Base-by-base conservation (phyloP, 2,797 vertebrate species). In the Leptodactylus fallax region DNA sequence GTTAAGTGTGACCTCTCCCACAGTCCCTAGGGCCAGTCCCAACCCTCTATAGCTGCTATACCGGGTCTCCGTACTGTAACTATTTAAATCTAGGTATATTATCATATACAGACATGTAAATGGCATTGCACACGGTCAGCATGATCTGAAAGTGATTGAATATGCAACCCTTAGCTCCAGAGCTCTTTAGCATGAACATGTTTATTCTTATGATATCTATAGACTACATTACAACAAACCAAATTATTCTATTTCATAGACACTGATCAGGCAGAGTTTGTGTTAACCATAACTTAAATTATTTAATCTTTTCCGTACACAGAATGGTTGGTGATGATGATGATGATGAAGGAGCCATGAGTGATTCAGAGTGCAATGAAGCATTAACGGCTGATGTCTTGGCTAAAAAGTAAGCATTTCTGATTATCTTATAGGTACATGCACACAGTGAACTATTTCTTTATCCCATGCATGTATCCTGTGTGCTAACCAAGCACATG, bases 301-400 rank as follows among this genome's bases (percentile, higher is more conserved):
- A 8, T 23, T 53, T 21, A 17, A 6, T 13, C 4, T 78, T 27
- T 69, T 21, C 83, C 27, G 23, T 27, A 17, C 13, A 91, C 27
- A 99, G 98, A 94, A 97, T 98, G 97, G 90, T 96, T 16, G 97
- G 96, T 81, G 96, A 96, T n/a, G 96, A 97, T 0, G 87, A 88
- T 10, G 96, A 97, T 5, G 98, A 99, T 51, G 98, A 99, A 23
- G 97, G 97, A 69, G 95, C 94, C 10, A 93, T 95, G 89, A 99
- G 98, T 65, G 98, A 99, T 91, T 96, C 97, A 0, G 98, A 99
- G 7, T 88, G 91, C 87, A 96, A 94, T 12, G 92, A 96, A 87
- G 94, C 93, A 49, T 92, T 96, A 72, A 94, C 93, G 63, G 95
- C 96, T 51, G 97, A 98, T 51, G 92, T 97, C 90, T 93, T 99